Evolutionary conservation across 1,140 invertebrate species (phyloP).

Genomic region (Harpegnathos saltator): DNA sequence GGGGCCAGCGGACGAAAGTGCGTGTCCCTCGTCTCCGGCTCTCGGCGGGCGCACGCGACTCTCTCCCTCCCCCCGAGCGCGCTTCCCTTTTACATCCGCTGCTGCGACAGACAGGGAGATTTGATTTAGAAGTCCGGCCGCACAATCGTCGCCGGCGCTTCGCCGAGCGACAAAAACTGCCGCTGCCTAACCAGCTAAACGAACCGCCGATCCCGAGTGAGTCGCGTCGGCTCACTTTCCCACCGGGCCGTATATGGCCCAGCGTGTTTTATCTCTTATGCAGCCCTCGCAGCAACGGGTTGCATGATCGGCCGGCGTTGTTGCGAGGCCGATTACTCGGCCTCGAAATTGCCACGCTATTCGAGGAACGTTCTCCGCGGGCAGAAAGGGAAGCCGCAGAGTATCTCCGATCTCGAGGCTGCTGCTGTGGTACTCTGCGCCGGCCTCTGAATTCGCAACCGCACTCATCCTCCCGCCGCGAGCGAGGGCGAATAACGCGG

Average conservation of each 20-base stretch:
- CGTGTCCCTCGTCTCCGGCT: too few species aligned
- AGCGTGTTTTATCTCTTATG: constrained; percentile 72
- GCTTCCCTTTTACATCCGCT: constrained; percentile 22
- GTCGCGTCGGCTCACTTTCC: constrained; percentile 66
- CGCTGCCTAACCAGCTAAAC: constrained; percentile 61
- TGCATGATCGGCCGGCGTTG: constrained; percentile 57
- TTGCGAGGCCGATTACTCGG: neutral
- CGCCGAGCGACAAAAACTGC: constrained; percentile 58
- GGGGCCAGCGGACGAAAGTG: too few species aligned
- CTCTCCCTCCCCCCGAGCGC: neutral
- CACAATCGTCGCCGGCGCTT: constrained; percentile 61
- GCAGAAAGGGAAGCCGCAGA: neutral
- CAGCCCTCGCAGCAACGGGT: constrained; percentile 59
- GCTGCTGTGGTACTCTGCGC: neutral
- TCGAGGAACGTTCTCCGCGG: neutral
- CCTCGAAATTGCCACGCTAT: constrained; percentile 7
- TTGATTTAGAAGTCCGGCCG: constrained; percentile 71
- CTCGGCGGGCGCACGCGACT: neutral
- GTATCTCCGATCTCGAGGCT: neutral
- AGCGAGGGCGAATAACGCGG: neutral
- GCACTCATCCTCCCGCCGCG: neutral
- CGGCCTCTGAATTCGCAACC: neutral
- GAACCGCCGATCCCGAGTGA: constrained; percentile 36
- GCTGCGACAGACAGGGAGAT: constrained; percentile 43
- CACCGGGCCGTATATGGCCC: constrained; percentile 71